Percentiles rank a stretch among this genome's conserved stretches.
These are phyloP conservation scores for Acleris literana DNA, from an alignment of 2,888 invertebrate genomes.

Conservation along the genomic window DNA sequence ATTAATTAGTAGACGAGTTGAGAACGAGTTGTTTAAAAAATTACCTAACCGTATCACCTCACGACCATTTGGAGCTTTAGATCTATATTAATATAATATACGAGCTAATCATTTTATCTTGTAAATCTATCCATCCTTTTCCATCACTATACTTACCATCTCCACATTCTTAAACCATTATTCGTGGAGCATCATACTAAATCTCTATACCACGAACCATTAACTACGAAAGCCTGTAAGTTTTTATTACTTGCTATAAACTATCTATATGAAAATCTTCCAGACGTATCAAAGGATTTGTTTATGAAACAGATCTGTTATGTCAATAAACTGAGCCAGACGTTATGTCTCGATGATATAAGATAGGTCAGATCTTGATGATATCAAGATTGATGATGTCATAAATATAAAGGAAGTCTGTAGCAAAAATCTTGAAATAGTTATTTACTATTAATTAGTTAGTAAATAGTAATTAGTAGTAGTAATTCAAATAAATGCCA, in stretches of 20 bases:
- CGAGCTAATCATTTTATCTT: too few species aligned
- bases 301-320: constrained; percentile 26
- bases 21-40: too few species aligned
- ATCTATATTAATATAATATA: too few species aligned
- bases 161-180: too few species aligned
- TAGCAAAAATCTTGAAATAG: neutral
- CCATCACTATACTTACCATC: too few species aligned
- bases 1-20: too few species aligned
- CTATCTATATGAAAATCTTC: constrained; percentile 18
- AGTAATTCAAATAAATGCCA: too few species aligned
- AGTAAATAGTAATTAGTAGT: too few species aligned
- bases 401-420: neutral
- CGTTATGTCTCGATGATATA: constrained; percentile 7
- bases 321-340: constrained; percentile 21
- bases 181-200: neutral
- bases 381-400: neutral
- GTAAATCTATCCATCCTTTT: too few species aligned
- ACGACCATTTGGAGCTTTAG: too few species aligned
- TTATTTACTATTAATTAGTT: too few species aligned
- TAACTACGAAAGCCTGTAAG: constrained; percentile 11
- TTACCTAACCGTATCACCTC: too few species aligned
- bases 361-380: neutral
- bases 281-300: constrained; percentile 13
- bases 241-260: constrained; percentile 33
- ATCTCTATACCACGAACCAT: constrained; percentile 5